Conservation (phyloP, 2,888 invertebrate species). For the Pinctada fucata region DNA sequence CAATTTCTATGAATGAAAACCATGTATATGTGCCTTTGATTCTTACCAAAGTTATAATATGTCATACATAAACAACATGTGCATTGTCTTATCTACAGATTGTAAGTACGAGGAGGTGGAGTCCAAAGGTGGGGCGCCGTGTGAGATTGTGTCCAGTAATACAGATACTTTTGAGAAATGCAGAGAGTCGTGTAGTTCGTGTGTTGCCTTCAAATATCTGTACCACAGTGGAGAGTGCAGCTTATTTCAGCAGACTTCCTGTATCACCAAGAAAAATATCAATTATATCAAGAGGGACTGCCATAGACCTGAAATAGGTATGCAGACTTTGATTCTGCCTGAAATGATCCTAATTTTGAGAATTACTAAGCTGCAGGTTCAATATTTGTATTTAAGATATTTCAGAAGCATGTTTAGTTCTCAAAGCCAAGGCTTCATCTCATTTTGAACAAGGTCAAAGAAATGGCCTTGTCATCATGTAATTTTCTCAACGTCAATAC, state of each 20-base stretch:
- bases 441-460: too few species aligned
- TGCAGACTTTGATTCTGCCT: not conserved
- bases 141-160: constrained; percentile 23
- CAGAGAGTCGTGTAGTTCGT: constrained; percentile 25
- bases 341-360: too few species aligned
- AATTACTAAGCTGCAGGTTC: too few species aligned
- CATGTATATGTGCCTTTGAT: too few species aligned
- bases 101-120: constrained; percentile 36
- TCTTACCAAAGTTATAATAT: too few species aligned
- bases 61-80: too few species aligned
- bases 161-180: constrained; percentile 21
- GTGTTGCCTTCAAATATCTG: constrained; percentile 24
- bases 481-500: too few species aligned
- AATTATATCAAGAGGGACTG: constrained; percentile 29
- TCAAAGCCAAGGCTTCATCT: too few species aligned
- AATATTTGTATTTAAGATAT: too few species aligned
- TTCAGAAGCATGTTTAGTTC: too few species aligned
- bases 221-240: constrained; percentile 26
- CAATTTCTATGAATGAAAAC: too few species aligned
- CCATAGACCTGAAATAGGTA: constrained; percentile 1
- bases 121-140: constrained; percentile 24
- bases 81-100: constrained; percentile 6
- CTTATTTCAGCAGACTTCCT: constrained; percentile 20
- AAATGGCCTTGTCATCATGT: too few species aligned
- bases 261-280: constrained; percentile 24